Base-by-base conservation (phyloP, 2,888 invertebrate species). In the Boloria euphrosyne region DNA sequence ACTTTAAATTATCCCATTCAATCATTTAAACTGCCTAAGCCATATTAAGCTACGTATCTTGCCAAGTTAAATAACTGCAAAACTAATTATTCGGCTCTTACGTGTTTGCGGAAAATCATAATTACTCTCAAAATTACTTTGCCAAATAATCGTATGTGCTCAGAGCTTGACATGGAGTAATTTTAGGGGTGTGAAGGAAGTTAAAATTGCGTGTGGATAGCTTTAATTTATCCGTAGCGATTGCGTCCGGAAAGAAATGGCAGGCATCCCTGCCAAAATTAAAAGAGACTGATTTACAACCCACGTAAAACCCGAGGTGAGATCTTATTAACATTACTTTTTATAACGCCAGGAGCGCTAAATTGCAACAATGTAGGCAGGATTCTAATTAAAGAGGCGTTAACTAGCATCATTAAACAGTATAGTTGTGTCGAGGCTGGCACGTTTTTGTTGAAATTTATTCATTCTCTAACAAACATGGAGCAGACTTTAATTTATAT, bases 251-350 rank as follows among this genome's bases (percentile, higher is more conserved):
- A 80, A 89, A 88, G 86, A 87, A 90, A 90, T 86, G 88, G 88
- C 86, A 82, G 87, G 84, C 85, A 87, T 69, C 74, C 63, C 71
- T 68, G 73, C 71, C 71, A 68, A 76, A 77, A 75, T 75, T 74
- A 75, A 90, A 90, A 83, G 87, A 83, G 84, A 79, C 82, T 90
- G 90, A 91, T 90, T 91, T 90, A 91, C 84, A 82, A 77, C 84
- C 78, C 80, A 80, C 86, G 85, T 87, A 83, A 86, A 89, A 82
- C 82, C 80, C 80, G 80, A 82, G 81, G 80, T 80, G 74, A 83
- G 85, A 82, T 87, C 89, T 90, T 91, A 90, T 90, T 89, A 90
- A 88, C 89, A 89, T 90, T 87, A 89, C 90, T 89, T 90, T 90
- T 91, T 89, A 90, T 89, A 90, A 86, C 86, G 85, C 78, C 77